Evolutionary conservation across 2,888 invertebrate species (phyloP).

Genomic region (Dasypogon diadema): DNA sequence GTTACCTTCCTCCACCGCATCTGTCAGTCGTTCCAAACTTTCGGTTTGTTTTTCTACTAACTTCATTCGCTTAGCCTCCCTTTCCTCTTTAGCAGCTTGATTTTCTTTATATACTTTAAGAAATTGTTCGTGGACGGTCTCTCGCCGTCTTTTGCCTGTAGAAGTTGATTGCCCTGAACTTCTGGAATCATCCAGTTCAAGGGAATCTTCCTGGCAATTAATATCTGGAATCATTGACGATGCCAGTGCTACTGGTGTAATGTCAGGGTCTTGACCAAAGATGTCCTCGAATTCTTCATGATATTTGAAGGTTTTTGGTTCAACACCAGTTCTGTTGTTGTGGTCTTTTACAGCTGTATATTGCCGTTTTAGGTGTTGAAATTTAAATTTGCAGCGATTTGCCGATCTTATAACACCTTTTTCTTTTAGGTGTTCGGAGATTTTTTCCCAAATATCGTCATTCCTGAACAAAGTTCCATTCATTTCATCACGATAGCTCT

Average conservation of each 20-base stretch:
- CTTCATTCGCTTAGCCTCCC: not conserved
- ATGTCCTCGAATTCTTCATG: not conserved
- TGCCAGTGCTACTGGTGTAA: not conserved
- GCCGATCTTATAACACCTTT: not conserved
- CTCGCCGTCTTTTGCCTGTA: not conserved
- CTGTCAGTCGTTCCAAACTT: too few relatives aligned
- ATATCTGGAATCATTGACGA: not conserved
- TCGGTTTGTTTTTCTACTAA: not conserved
- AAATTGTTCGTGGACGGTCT: not conserved
- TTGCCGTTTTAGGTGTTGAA: not conserved
- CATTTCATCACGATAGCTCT: not conserved
- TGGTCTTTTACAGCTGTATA: not conserved
- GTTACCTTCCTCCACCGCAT: too few relatives aligned
- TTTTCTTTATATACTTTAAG: not conserved
- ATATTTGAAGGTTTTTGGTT: not conserved
- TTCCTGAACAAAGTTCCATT: not conserved
- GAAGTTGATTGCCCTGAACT: not conserved
- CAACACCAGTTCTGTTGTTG: not conserved
- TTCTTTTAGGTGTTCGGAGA: not conserved
- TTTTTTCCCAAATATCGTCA: not conserved
- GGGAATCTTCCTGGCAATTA: not conserved
- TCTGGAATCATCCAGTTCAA: not conserved
- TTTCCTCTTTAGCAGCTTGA: not conserved
- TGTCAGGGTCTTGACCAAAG: not conserved
- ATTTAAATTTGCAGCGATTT: conserved; percentile 2